Evolutionary conservation across 2,797 vertebrate species (phyloP), one percentile per base, ranked within the genome.

Genomic region (Borostomias antarcticus): DNA sequence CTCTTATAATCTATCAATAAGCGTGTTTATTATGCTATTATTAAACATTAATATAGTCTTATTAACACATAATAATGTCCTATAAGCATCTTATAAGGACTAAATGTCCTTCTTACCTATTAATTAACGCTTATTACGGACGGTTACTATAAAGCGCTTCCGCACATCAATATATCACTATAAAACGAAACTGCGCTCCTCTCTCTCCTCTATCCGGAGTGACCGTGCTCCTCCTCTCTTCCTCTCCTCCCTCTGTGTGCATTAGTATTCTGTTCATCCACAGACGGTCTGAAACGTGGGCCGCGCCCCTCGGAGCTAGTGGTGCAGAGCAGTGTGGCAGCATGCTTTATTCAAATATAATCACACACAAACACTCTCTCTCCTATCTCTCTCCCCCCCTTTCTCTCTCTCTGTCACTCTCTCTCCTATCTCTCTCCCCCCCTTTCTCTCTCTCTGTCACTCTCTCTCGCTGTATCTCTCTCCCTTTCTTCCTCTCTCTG

Each of bases 181-280:
- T n/a, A n/a, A n/a, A n/a, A n/a, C n/a, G n/a, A n/a, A n/a, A n/a
- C n/a, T n/a, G n/a, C n/a, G n/a, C n/a, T n/a, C n/a, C n/a, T n/a
- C n/a, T n/a, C n/a, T n/a, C n/a, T n/a, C n/a, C n/a, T n/a, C n/a
- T n/a, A n/a, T n/a, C n/a, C n/a, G n/a, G n/a, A n/a, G n/a, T n/a
- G n/a, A n/a, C n/a, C n/a, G n/a, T 71, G 67, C 58, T 50, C 70
- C 64, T 67, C 35, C 63, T 69, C 25, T 53, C 61, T 62, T 37
- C 21, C 67, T 51, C 69, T 19, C 17, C 72, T 52, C 29, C 40
- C 48, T 21, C 37, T 60, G 37, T 30, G 58, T 68, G 40, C 80
- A 88, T 90, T 88, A 89, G 82, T 86, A 90, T 89, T 90, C 88
- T 81, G 84, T 76, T 83, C 87, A 84, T 73, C 62, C 70, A 66